Conservation (phyloP, 2,113 vertebrate species). For the Sinocyclocheilus maitianheensis region DNA sequence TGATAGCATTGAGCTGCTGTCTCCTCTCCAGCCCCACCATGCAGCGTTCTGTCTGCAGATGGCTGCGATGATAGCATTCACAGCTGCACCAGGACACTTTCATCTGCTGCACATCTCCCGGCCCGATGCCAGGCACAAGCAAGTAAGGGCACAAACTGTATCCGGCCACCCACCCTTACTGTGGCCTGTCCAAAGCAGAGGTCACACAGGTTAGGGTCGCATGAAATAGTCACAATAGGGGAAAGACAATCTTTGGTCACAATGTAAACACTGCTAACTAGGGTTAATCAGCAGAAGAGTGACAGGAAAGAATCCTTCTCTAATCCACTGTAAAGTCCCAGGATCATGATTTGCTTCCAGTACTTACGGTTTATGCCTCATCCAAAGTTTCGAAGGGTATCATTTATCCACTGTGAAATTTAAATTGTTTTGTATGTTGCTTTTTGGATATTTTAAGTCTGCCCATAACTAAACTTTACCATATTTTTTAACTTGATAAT, state of each 20-base stretch:
- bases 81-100: slow-evolving; percentile 60
- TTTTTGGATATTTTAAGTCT: neutral
- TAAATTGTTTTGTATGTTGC: neutral
- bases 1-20: slow-evolving; percentile 69
- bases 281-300: neutral
- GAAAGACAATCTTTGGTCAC: neutral
- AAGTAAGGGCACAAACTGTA: slow-evolving; percentile 45
- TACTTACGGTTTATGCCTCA: neutral
- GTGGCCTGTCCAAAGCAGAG: slow-evolving; percentile 28
- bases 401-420: slow-evolving; percentile 33
- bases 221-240: slow-evolving; percentile 1
- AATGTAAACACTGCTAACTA: neutral
- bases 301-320: neutral
- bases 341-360: neutral
- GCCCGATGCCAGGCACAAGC: slow-evolving; percentile 39
- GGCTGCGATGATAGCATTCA: slow-evolving; percentile 75
- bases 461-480: neutral
- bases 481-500: neutral
- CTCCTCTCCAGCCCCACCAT: slow-evolving; percentile 62
- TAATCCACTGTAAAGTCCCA: neutral
- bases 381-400: slow-evolving; percentile 16
- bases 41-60: slow-evolving; percentile 75
- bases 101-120: slow-evolving; percentile 57
- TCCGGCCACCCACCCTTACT: slow-evolving; percentile 33
- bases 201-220: neutral